Evolutionary conservation across 35 echinoderm and acorn worm genomes (phyloP).

Genomic region (Amphiura filiformis): DNA sequence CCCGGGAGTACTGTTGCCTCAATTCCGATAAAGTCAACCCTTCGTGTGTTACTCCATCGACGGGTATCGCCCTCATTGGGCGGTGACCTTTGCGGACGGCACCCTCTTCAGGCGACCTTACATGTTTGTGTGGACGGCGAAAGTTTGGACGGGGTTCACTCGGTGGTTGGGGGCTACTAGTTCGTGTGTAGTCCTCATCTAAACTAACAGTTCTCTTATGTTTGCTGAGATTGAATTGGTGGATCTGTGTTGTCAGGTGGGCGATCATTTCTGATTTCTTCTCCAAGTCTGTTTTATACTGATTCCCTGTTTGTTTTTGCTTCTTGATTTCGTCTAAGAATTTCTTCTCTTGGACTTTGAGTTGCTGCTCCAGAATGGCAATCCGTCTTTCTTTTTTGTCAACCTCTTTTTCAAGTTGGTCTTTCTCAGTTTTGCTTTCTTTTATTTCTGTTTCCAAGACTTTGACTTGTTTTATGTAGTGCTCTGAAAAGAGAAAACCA

Average conservation of each 20-base stretch:
- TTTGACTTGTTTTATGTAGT: constrained; percentile 46
- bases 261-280: constrained; percentile 72
- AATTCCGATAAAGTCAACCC: constrained; percentile 21
- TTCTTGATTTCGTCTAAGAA: constrained; percentile 61
- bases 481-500: constrained; percentile 29
- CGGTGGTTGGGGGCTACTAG: constrained; percentile 39
- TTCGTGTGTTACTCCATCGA: background rate
- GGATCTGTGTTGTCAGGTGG: constrained; percentile 72
- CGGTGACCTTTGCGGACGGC: background rate
- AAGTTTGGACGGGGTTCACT: constrained; percentile 38
- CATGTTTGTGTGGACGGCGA: constrained; percentile 29
- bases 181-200: background rate
- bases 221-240: constrained; percentile 60
- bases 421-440: constrained; percentile 22
- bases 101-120: constrained; percentile 6
- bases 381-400: constrained; percentile 58
- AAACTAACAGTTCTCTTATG: background rate
- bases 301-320: constrained; percentile 40
- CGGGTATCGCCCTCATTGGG: background rate
- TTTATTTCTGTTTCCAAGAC: constrained; percentile 51
- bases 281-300: constrained; percentile 63
- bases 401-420: constrained; percentile 24
- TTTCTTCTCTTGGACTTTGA: constrained; percentile 55
- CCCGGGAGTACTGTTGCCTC: background rate
- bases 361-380: constrained; percentile 54